Base-by-base conservation (phyloP, 2,797 vertebrate genomes). In the Adelosebastes latens region DNA sequence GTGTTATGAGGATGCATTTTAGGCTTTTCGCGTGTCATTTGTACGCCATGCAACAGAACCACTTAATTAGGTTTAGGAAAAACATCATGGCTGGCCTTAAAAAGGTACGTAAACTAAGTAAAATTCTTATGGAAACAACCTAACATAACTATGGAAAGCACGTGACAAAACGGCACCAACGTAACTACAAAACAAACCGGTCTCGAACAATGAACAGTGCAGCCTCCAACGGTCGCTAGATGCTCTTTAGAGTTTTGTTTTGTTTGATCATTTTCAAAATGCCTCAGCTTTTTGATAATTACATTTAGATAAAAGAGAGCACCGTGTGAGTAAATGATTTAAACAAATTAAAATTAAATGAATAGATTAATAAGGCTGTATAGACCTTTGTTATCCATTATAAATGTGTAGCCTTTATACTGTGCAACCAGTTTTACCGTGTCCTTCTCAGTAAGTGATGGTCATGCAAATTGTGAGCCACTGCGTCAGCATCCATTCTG, bases 401-500 rank as follows among this genome's bases (percentile, higher is more conserved):
- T 32, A 31, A 53, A 46, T 58, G 36, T 46, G 4, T 27, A 24
- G 31, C 32, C 58, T 32, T 61, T 34, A 31, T 18, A 67, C 13
- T 52, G 3, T 42, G 31, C 13, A 77, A 14, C 13, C 25, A 72
- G 25, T 53, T 42, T 31, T 8, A 60, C 18, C 0, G 11, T 18
- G 25, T 63, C 59, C 2, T 58, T 62, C 49, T 79, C 27, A 24
- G 22, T 77, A 16, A 27, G 49, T 68, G 46, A 69, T 6, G 6
- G 49, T 70, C 31, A 69, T 66, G 61, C 18, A 77, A 27, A 75
- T 34, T 46, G 49, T 67, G 75, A 2, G 3, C 11, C 2, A 2
- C 42, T n/a, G 68, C 68, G 25, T 68, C 58, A 78, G 59, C 36
- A 16, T 75, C 82, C 53, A 31, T 77, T 87, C 79, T 89, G 65